These are phyloP conservation scores for Scyliorhinus canicula DNA, from an alignment of 2,797 vertebrate genomes.

Conservation along the genomic window DNA sequence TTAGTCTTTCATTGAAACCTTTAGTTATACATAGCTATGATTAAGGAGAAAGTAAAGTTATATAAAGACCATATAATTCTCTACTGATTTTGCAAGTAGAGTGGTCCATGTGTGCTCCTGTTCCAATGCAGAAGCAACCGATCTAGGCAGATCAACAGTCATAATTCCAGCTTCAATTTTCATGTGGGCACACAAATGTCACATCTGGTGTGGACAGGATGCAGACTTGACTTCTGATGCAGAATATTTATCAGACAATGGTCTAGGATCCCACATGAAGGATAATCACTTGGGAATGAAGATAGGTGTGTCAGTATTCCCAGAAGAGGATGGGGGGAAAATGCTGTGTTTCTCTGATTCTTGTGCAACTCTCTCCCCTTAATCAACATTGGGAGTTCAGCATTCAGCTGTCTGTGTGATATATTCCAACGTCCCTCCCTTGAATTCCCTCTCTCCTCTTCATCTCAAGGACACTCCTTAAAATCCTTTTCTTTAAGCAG, in stretches of 20 bases:
- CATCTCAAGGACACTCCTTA: neutral
- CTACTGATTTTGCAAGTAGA: neutral
- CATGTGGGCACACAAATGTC: neutral
- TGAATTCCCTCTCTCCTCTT: neutral
- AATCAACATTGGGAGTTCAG: neutral
- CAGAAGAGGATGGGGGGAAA: neutral
- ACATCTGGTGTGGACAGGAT: neutral
- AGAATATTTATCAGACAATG: neutral
- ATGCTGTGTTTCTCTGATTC: neutral
- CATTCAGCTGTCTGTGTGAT: neutral
- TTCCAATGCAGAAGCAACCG: neutral
- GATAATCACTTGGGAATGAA: neutral
- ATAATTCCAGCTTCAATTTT: neutral
- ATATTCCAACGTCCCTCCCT: neutral
- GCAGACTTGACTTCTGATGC: neutral
- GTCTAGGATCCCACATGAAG: neutral
- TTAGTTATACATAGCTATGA: neutral
- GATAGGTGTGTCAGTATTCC: too few species aligned
- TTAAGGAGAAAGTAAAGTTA: neutral
- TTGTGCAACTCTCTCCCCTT: neutral
- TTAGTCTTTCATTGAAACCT: neutral
- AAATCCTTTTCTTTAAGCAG: neutral
- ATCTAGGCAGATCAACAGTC: neutral
- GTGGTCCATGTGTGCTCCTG: neutral
- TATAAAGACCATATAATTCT: neutral